These are phyloP conservation scores for Keiferia lycopersicella DNA, from an alignment of 2,888 invertebrate species.

Conservation along the genomic window DNA sequence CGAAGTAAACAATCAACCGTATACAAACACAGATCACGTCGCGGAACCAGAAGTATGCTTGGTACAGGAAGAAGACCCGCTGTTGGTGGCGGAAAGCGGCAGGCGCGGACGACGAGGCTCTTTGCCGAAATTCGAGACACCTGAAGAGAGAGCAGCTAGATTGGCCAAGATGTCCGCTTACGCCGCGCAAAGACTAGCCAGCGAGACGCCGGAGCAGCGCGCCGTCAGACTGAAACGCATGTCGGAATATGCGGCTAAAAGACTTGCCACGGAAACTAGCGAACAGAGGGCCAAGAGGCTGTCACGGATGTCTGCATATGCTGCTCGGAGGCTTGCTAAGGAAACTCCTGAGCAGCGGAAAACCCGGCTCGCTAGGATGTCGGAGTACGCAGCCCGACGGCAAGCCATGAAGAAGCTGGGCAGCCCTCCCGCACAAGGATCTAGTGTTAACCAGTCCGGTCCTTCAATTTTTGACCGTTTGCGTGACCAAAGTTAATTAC, in stretches of 20 bases:
- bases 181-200: slow-evolving; percentile 69
- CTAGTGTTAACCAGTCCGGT: not conserved
- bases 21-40: slow-evolving; percentile 28
- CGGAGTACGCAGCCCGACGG: slow-evolving; percentile 69
- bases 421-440: not conserved
- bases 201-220: slow-evolving; percentile 68
- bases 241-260: slow-evolving; percentile 72
- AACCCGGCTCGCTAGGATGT: slow-evolving; percentile 65
- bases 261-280: slow-evolving; percentile 62
- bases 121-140: slow-evolving; percentile 51
- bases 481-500: slow-evolving; percentile 44
- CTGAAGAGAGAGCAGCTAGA: slow-evolving; percentile 60
- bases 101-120: slow-evolving; percentile 47
- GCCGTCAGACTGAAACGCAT: slow-evolving; percentile 64
- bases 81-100: not conserved
- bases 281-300: slow-evolving; percentile 67
- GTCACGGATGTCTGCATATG: slow-evolving; percentile 73
- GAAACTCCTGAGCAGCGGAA: slow-evolving; percentile 68
- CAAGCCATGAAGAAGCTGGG: slow-evolving; percentile 58
- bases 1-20: slow-evolving; percentile 14
- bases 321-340: slow-evolving; percentile 66
- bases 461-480: not conserved
- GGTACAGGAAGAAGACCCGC: slow-evolving; percentile 50
- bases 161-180: slow-evolving; percentile 74
- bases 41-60: slow-evolving; percentile 32